Conservation (phyloP, 2,113 vertebrate species). For the Sigmodon hispidus region DNA sequence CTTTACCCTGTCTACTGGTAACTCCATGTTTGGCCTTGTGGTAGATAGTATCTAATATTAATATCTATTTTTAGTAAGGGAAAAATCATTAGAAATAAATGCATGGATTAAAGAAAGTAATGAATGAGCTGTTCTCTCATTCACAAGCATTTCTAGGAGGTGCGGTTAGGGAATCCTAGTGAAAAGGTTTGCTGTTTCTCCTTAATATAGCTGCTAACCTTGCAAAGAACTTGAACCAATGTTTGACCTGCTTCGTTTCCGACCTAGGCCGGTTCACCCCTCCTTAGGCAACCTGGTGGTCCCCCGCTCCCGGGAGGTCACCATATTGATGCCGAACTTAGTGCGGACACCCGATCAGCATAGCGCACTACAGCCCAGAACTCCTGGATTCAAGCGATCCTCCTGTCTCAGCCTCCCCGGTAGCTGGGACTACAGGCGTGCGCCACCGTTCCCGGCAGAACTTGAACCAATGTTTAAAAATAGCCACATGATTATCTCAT, state of each 20-base stretch:
- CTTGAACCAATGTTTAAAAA: neutral
- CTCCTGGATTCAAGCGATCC: too few species aligned
- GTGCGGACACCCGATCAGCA: too few species aligned
- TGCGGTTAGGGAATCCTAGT: neutral
- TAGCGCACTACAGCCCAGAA: too few species aligned
- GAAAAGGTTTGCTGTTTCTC: neutral
- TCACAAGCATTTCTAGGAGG: neutral
- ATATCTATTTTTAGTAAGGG: neutral
- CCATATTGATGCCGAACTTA: too few species aligned
- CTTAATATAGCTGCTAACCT: neutral
- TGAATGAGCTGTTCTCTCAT: neutral
- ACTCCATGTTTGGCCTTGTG: neutral
- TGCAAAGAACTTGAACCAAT: neutral
- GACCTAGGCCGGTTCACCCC: too few species aligned
- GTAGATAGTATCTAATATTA: neutral
- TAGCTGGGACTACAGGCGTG: too few species aligned
- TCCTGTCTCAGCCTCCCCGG: too few species aligned
- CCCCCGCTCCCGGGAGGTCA: too few species aligned
- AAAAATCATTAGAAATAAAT: neutral
- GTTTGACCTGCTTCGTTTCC: too few species aligned
- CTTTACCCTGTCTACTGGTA: neutral
- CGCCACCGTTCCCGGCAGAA: too few species aligned
- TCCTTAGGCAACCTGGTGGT: too few species aligned
- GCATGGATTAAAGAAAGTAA: neutral
- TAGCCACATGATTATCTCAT: neutral